Conservation (phyloP, 1,140 invertebrate species). For the Lepeophtheirus salmonis region DNA sequence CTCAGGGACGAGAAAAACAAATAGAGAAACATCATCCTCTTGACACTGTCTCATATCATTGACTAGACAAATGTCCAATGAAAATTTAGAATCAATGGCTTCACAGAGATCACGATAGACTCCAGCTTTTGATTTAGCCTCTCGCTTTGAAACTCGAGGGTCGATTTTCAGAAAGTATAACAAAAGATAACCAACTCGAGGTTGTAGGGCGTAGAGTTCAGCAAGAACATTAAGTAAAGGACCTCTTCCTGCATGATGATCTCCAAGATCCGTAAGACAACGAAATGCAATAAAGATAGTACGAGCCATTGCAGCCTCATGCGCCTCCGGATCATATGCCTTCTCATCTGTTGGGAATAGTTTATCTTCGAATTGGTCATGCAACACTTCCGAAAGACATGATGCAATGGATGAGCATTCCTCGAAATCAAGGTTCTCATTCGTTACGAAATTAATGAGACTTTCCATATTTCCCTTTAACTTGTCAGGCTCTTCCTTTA, state of each 20-base stretch:
- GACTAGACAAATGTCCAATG: constrained; percentile 17
- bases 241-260: neutral
- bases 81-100: constrained; percentile 14
- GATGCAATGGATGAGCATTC: constrained; percentile 33
- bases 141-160: constrained; percentile 26
- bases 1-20: constrained; percentile 32
- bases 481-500: constrained; percentile 42
- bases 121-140: constrained; percentile 7
- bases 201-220: constrained; percentile 31
- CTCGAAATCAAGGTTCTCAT: constrained; percentile 42
- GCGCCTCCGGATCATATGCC: constrained; percentile 32
- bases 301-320: constrained; percentile 54
- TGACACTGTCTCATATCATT: constrained; percentile 19
- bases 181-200: constrained; percentile 58
- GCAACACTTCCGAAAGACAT: constrained; percentile 33
- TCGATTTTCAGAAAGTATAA: constrained; percentile 68
- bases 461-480: constrained; percentile 36
- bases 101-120: constrained; percentile 16
- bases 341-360: constrained; percentile 29
- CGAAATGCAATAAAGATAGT: constrained; percentile 62
- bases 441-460: constrained; percentile 42
- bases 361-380: constrained; percentile 33
- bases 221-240: constrained; percentile 16
- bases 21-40: constrained; percentile 32
- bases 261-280: constrained; percentile 23